Percentiles rank a stretch among this genome's conserved stretches.
Evolutionary conservation across 2,888 invertebrate genomes (phyloP).

Genomic region (Hermaeophaga mercurialis): DNA sequence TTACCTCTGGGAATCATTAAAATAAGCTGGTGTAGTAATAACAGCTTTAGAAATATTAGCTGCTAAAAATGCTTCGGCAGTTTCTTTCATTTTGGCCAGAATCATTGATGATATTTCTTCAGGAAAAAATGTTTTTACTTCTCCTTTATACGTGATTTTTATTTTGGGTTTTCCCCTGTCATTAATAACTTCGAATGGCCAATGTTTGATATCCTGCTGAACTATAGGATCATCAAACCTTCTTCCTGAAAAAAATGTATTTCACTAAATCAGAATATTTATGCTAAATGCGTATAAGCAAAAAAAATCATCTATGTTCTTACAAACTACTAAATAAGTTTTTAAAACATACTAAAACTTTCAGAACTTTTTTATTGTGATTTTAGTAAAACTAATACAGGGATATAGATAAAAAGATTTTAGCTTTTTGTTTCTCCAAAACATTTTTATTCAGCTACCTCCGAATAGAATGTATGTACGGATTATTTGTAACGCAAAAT

Average conservation of each 20-base stretch:
- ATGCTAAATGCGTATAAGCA: too few relatives aligned
- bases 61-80: constrained; percentile 58
- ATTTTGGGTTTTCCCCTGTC: constrained; percentile 58
- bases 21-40: constrained; percentile 67
- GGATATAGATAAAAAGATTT: too few relatives aligned
- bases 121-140: constrained; percentile 58
- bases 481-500: too few relatives aligned
- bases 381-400: too few relatives aligned
- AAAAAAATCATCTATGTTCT: too few relatives aligned
- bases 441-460: too few relatives aligned
- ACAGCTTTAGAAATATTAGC: constrained; percentile 60
- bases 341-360: too few relatives aligned
- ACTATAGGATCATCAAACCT: constrained; percentile 67
- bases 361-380: too few relatives aligned
- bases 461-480: too few relatives aligned
- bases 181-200: constrained; percentile 66
- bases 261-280: too few relatives aligned
- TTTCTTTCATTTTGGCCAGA: constrained; percentile 65
- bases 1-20: constrained; percentile 67
- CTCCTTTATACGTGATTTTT: constrained; percentile 55
- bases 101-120: constrained; percentile 66
- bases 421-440: too few relatives aligned
- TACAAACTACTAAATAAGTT: too few relatives aligned
- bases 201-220: constrained; percentile 68
- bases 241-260: constrained; percentile 59